A percentile compares a stretch with the other conserved stretches of the same genome.
Evolutionary conservation across 2,888 invertebrate genomes (phyloP).

Genomic region (Branchipolynoe longqiensis): DNA sequence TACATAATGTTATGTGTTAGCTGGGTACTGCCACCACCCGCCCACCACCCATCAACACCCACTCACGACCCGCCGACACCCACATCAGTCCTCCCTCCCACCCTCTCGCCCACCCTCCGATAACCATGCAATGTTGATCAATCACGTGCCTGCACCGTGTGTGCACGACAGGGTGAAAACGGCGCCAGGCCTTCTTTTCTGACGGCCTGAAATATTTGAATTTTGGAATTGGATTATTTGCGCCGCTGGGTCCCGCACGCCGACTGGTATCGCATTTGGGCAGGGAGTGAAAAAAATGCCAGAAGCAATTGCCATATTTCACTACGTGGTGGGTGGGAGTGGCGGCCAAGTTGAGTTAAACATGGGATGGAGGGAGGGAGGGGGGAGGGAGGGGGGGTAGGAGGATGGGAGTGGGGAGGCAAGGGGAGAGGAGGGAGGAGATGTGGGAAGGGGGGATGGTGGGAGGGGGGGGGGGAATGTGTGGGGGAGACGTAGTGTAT

Average conservation of each 20-base stretch:
- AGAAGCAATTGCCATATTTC: conserved; percentile 24
- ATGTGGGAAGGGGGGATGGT: too few species aligned
- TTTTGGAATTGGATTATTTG: conserved; percentile 43
- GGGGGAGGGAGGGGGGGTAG: too few species aligned
- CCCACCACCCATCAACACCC: neutral
- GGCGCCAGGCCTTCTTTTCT: neutral
- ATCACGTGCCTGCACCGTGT: neutral
- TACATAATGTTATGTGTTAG: neutral
- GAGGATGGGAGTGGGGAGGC: neutral
- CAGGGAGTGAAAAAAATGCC: neutral
- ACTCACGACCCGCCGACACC: neutral
- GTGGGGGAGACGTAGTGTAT: too few species aligned
- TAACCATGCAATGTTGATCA: neutral
- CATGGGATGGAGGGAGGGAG: neutral
- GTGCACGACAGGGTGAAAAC: neutral
- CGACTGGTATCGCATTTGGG: conserved; percentile 4
- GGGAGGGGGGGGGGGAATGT: too few species aligned
- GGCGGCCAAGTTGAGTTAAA: neutral
- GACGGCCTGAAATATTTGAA: conserved; percentile 32
- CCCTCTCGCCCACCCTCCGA: neutral
- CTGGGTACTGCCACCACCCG: neutral
- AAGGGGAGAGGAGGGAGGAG: too few species aligned
- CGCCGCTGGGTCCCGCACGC: conserved; percentile 9
- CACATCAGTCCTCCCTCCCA: neutral
- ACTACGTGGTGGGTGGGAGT: neutral